These are phyloP conservation scores for Athetis lepigone DNA, from an alignment of 2,888 invertebrate genomes.

Conservation along the genomic window DNA sequence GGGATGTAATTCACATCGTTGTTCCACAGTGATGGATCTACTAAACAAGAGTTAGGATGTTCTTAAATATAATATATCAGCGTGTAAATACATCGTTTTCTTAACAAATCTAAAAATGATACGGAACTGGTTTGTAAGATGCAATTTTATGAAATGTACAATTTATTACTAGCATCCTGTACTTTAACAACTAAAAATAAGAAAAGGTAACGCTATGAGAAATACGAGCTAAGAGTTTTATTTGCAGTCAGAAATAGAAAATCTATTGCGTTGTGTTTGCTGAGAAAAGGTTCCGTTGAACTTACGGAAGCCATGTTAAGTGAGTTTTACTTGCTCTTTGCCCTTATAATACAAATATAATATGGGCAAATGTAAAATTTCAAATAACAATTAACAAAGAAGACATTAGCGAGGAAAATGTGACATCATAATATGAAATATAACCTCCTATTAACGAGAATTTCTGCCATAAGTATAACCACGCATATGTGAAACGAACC, in stretches of 20 bases:
- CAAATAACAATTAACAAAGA: constrained; percentile 50
- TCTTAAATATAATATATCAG: not conserved
- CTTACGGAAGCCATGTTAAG: constrained; percentile 16
- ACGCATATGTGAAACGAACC: constrained; percentile 26
- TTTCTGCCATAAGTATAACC: constrained; percentile 15
- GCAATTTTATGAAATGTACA: constrained; percentile 18
- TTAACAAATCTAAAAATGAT: constrained; percentile 2
- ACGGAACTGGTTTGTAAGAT: constrained; percentile 12
- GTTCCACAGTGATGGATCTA: not conserved
- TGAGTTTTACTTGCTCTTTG: constrained; percentile 3
- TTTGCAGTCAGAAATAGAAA: constrained; percentile 57
- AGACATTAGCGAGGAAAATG: constrained; percentile 39
- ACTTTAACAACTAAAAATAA: constrained; percentile 34
- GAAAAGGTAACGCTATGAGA: constrained; percentile 36
- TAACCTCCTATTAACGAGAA: constrained; percentile 45
- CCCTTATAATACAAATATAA: constrained; percentile 8
- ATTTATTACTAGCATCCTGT: constrained; percentile 42
- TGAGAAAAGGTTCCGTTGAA: constrained; percentile 16
- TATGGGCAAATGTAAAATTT: constrained; percentile 20
- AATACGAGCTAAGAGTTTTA: constrained; percentile 47
- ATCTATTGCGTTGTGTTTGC: constrained; percentile 39
- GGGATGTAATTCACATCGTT: not conserved
- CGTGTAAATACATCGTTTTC: too few relatives aligned
- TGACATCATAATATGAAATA: constrained; percentile 44
- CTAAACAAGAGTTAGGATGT: too few relatives aligned